Base-by-base conservation (phyloP, 30 jellyfish, hydroid and myxozoan species). In the Hydractinia symbiolongicarpus region DNA sequence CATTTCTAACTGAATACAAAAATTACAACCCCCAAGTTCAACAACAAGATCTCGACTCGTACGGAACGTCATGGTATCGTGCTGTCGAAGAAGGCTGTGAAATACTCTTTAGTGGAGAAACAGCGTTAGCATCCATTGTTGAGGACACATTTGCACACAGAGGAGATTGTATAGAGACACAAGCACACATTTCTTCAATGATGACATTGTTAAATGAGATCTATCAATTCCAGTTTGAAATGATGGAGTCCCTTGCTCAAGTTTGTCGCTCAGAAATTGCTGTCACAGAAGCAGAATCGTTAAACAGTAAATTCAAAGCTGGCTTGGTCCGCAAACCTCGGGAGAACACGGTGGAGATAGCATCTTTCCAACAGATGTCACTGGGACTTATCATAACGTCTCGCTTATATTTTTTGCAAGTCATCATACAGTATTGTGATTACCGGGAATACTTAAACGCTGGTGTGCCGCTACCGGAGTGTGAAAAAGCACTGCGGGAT, bases 221-320 rank as follows among this genome's bases (percentile, higher is more conserved):
- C 15, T 84, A 84, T 57, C 82, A 77, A 21, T 84, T 6, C 72
- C 93, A 84, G 67, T 84, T 84, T 69, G 93, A 84, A 19, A 58
- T 84, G 79, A 84, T 84, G 83, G 93, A 84, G 83, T 64, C 93
- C n/a, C 82, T 84, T 5, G 93, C 93, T 50, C 67, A 79, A 14
- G 81, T 78, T 5, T 78, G 78, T 30, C 44, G 93, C 54, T 64
- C 74, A 7, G 74, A 64, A 64, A 13, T 64, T n/a, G 74, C 74
- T 64, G 4, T 64, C 9, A 64, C 19, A 13, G 40, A 51, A 64
- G 74, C 52, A 13, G 9, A n/a, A 13, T 79, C 93, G 15, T 71
- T 62, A 7, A 73, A 58, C 30, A 73, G 86, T 4, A 66, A 50
- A 9, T 77, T 75, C 68, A 62, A 53, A 21, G 76, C 85, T 13